phyloP scores from a whole-genome alignment of 2,113 vertebrate genomes.

The Marmota monax region DNA sequence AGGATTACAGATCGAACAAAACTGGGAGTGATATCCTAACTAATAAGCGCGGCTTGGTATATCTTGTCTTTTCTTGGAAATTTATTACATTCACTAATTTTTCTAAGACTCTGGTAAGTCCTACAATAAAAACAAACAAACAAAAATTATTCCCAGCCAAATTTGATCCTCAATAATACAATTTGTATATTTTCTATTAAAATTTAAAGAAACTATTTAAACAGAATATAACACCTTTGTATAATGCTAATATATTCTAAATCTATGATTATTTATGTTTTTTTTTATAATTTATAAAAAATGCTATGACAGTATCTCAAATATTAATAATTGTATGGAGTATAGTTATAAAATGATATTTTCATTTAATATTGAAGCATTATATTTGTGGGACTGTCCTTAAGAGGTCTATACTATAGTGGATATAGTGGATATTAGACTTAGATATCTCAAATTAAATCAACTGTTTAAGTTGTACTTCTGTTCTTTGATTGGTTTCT shows the following conservation, averaged over 20 bases:
- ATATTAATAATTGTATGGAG: neutral
- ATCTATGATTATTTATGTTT: neutral
- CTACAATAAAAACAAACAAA: neutral
- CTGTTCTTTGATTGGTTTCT: constrained; percentile 37
- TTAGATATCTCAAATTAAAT: neutral
- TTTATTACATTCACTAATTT: neutral
- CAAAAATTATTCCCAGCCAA: neutral
- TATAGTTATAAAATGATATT: neutral
- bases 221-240: neutral
- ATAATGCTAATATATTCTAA: neutral
- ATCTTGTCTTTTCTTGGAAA: neutral
- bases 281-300: constrained; percentile 17
- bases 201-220: neutral
- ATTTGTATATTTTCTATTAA: neutral
- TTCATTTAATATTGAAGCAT: neutral
- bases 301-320: neutral
- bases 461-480: neutral
- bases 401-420: neutral
- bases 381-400: neutral
- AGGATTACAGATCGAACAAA: neutral
- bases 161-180: neutral
- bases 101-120: neutral
- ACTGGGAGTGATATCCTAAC: neutral
- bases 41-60: neutral
- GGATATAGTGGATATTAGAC: neutral